Conservation (phyloP, 2,797 vertebrate genomes). For the Oryzias dopingdopingensis region DNA sequence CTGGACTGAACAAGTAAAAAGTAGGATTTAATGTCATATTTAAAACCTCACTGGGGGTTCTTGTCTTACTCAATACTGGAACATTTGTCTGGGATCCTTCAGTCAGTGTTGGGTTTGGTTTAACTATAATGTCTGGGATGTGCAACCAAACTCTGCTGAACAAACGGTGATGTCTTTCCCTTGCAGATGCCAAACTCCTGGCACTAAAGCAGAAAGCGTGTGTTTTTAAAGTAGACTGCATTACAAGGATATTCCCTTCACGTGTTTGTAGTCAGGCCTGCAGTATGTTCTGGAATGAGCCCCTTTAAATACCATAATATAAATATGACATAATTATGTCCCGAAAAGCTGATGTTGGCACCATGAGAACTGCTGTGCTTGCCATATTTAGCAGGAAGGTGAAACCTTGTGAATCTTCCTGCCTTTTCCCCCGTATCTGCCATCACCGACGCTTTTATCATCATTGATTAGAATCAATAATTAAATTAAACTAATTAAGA, state of each 20-base stretch:
- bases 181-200: too few relatives aligned
- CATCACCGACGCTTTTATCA: conserved; percentile 1
- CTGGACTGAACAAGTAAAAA: too few relatives aligned
- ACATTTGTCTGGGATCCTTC: too few relatives aligned
- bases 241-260: background rate
- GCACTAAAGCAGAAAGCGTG: too few relatives aligned
- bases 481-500: conserved; percentile 13
- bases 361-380: background rate
- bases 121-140: too few relatives aligned
- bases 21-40: too few relatives aligned
- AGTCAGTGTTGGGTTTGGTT: too few relatives aligned
- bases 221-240: too few relatives aligned
- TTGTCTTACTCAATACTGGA: too few relatives aligned
- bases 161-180: too few relatives aligned
- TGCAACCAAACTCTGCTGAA: too few relatives aligned
- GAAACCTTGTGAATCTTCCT: background rate
- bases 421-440: background rate
- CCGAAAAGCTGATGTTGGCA: background rate
- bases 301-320: background rate
- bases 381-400: background rate
- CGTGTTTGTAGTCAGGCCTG: background rate
- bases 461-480: conserved; percentile 18
- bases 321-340: background rate
- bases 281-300: background rate
- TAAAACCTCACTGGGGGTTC: too few relatives aligned